Base-by-base conservation (phyloP, 2,113 vertebrate genomes). In the Urocynchramus pylzowi region DNA sequence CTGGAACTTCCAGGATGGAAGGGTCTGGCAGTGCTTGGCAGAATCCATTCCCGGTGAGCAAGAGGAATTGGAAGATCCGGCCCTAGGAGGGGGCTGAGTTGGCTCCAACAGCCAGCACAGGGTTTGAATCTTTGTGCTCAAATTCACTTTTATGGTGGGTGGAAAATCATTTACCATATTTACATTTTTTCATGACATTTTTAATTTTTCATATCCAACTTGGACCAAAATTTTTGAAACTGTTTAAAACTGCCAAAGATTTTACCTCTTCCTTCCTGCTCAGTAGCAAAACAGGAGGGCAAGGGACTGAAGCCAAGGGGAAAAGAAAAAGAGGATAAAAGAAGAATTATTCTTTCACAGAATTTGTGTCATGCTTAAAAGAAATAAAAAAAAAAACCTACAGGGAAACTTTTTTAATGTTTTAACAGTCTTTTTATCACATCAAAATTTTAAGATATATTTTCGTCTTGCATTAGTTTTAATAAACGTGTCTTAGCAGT, bases 361-460 rank as follows among this genome's bases (percentile, higher is more conserved):
- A 50, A 86, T 69, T 84, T 92, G 71, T 94, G 50, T 67, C 49
- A 59, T 11, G 13, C 14, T 74, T 73, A 50, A 91, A 78, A 53
- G 23, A 8, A 50, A 15, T n/a, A n/a, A 4, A n/a, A 56, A 47
- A 49, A 54, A 93, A 44, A 37, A 15, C 6, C 50, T 69, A 57
- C 37, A 50, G 64, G 60, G 85, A 84, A 92, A 88, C 7, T 94
- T 86, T 86, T 93, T 84, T 56, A 70, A 95, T 92, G 79, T 90
- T 90, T 95, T 88, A 95, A 59, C 83, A 81, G 88, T 70, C 84
- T 94, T 93, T 96, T 94, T 95, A 94, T 90, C 92, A 47, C 85
- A 96, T 92, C 92, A 92, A 86, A 94, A 78, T 95, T 95, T 95
- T 82, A 95, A 95, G 93, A 65, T 92, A 39, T 77, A 94, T 92